Base-by-base conservation (phyloP, 2,888 invertebrate genomes). In the Chrysotoxum bicinctum region DNA sequence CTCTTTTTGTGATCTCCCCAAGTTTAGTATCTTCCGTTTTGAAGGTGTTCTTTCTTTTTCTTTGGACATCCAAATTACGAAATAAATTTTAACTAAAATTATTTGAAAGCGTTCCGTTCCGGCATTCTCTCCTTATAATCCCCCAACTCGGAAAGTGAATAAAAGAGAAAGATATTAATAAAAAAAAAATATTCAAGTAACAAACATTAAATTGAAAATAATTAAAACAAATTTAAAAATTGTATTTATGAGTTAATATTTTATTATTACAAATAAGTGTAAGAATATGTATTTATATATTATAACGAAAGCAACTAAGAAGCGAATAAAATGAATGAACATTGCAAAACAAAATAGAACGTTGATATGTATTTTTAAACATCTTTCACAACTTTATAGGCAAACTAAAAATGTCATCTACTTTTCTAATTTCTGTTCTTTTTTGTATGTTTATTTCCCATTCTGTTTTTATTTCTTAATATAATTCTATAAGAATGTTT, bases 201-300 rank as follows among this genome's bases (percentile, higher is more conserved):
- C 40, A 62, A 60, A 62, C 37, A 78, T 32, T 58, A 64, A 56
- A 52, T 37, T 32, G 26, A 19, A 43, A 75, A 66, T 30, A 30
- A 45, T 68, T 32, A 70, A 72, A 58, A 60, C 43, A 68, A 70
- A 58, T 64, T 75, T 66, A 37, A 73, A 58, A 74, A 70, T 64
- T 79, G 80, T 85, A 85, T 85, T 85, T 85, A 85, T 85, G 84
- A 85, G 84, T 85, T 84, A 85, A 85, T 85, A 85, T 80, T 85
- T 85, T 85, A 85, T 80, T 84, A 80, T 85, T 76, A 85, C 75
- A 79, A 68, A 68, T 85, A 80, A 79, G 79, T 72, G 66, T 85
- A 85, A 80, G 80, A 50, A 68, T 80, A 85, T 80, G 84, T 85
- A 85, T 85, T 85, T 85, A 85, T 85, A 85, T 80, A 85, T 80